Base-by-base conservation (phyloP, 2,888 invertebrate species). In the Zootermopsis nevadensis region DNA sequence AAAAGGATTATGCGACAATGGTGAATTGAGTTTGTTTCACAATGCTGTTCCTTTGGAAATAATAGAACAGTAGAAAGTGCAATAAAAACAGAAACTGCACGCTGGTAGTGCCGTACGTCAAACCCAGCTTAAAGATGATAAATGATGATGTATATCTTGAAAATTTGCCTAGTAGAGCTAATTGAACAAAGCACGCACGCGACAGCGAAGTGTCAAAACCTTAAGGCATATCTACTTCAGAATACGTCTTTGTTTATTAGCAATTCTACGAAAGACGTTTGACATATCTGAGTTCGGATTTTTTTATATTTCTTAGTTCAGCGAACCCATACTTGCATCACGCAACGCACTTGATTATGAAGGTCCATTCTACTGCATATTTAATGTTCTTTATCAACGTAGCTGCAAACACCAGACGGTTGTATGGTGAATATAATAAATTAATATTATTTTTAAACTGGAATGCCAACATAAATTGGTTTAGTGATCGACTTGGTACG, bases 71-170 rank as follows among this genome's bases (percentile, higher is more conserved):
- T 30, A 69, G 6, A 12, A 30, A 19, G 33, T 33, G 69, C 24
- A 33, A 33, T 69, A 69, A 69, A 74, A 74, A 74, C 33, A 74
- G 38, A n/a, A 38, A 74, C 24, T 33, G 12, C n/a, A n/a, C 38
- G 74, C n/a, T 74, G 38, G 33, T 74, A n/a, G n/a, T n/a, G n/a
- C n/a, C n/a, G 38, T n/a, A 38, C n/a, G 74, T 74, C 74, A 74
- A 74, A 38, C 19, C 38, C 38, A 74, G 35, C n/a, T 33, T 74
- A 74, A 74, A n/a, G 35, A 74, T 74, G 74, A 74, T 74, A 38
- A 74, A 74, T 74, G 74, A 74, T 38, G 74, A 38, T 74, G 4
- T n/a, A 74, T 74, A 74, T 38, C 33, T 38, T 74, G 24, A 35
- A 38, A 74, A 74, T 74, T 74, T 74, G 74, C 74, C n/a, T 38